phyloP scores from a whole-genome alignment of 2,113 vertebrate species.

The Ariopsis seemanni region DNA sequence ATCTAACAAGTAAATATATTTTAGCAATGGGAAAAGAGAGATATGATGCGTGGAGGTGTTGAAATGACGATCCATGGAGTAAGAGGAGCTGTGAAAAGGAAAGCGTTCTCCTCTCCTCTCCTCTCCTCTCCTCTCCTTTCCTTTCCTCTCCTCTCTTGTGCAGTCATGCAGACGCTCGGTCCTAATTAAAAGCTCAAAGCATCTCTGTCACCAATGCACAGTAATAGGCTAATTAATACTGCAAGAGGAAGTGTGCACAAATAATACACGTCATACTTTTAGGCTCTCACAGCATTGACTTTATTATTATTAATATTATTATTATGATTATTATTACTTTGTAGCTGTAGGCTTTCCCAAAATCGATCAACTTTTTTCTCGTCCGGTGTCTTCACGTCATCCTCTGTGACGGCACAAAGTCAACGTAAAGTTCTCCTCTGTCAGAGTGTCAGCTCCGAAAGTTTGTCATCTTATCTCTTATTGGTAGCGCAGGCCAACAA shows the following conservation, averaged over 20 bases:
- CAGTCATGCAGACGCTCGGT: slow-evolving; percentile 75
- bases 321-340: slow-evolving; percentile 21
- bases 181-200: slow-evolving; percentile 83
- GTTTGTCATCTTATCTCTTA: slow-evolving; percentile 34
- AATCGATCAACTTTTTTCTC: neutral
- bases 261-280: slow-evolving; percentile 72
- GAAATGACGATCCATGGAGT: slow-evolving; percentile 56
- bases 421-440: slow-evolving; percentile 20
- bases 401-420: slow-evolving; percentile 20
- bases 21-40: slow-evolving; percentile 55
- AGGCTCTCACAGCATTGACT: slow-evolving; percentile 63
- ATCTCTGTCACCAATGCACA: slow-evolving; percentile 77
- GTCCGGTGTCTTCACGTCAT: slow-evolving; percentile 13
- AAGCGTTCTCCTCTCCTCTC: slow-evolving; percentile 54
- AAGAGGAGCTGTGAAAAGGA: slow-evolving; percentile 63
- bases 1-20: slow-evolving; percentile 58
- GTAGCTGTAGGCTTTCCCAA: slow-evolving; percentile 23
- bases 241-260: slow-evolving; percentile 69
- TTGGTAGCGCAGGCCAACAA: neutral
- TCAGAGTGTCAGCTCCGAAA: slow-evolving; percentile 22
- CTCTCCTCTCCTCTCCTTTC: slow-evolving; percentile 69
- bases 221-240: slow-evolving; percentile 81
- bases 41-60: neutral
- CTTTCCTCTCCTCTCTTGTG: slow-evolving; percentile 65
- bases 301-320: slow-evolving; percentile 39